These are phyloP conservation scores for Taenioides sp. DNA, from an alignment of 2,797 vertebrate genomes.

Conservation along the genomic window DNA sequence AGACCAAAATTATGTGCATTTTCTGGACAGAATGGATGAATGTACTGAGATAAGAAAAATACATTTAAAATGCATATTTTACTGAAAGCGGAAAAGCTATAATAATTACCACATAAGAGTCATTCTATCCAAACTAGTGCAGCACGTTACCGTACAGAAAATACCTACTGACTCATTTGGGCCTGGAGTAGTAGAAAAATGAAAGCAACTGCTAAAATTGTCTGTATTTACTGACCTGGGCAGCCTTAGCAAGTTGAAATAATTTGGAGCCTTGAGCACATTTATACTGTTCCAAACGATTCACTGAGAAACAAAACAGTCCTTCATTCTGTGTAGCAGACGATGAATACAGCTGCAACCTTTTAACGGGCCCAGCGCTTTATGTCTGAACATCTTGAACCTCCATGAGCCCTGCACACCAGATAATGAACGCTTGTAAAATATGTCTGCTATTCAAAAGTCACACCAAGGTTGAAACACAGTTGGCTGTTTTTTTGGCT, in stretches of 20 bases:
- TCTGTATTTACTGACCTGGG: constrained; percentile 10
- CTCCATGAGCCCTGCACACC: not conserved
- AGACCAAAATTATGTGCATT: not conserved
- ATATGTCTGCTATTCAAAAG: constrained; percentile 10
- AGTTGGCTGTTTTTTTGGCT: not conserved
- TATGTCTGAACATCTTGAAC: constrained; percentile 3
- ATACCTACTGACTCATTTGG: constrained; percentile 15
- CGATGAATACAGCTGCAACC: not conserved
- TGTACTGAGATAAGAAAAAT: not conserved
- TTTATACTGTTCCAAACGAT: constrained; percentile 15
- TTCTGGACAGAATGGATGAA: not conserved
- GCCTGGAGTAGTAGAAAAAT: constrained; percentile 18
- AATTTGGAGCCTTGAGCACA: constrained; percentile 29
- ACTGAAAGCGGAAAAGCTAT: not conserved
- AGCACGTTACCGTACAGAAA: constrained; percentile 27
- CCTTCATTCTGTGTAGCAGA: not conserved
- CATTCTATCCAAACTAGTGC: constrained; percentile 6
- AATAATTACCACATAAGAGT: not conserved
- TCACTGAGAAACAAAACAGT: constrained; percentile 12
- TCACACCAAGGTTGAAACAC: not conserved
- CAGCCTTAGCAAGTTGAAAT: constrained; percentile 22
- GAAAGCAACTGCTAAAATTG: constrained; percentile 20
- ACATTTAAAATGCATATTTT: not conserved
- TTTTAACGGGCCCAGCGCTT: not conserved
- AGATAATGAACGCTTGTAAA: constrained; percentile 7